phyloP scores from a whole-genome alignment of 1,140 invertebrate genomes.

The Drosophila insularis region DNA sequence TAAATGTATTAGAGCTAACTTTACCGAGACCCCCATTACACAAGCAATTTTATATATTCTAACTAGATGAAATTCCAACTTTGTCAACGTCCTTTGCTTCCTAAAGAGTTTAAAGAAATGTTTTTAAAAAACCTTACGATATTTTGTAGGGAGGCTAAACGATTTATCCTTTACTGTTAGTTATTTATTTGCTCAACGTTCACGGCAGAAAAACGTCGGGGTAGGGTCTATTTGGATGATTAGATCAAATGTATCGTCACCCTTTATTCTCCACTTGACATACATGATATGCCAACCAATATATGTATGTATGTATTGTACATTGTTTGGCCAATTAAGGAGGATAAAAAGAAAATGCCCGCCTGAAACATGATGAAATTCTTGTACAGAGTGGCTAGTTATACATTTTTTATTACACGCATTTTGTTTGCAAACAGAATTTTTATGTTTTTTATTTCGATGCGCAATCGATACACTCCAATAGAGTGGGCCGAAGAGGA shows the following conservation, averaged over 20 bases:
- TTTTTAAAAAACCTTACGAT: no score
- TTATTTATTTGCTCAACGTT: no score
- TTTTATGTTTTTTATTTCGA: constrained; percentile 67
- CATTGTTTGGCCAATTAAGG: constrained; percentile 40
- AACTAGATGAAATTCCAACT: no score
- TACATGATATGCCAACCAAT: neutral
- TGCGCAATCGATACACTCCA: constrained; percentile 60
- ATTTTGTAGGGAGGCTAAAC: no score
- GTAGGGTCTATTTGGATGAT: no score
- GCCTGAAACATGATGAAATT: constrained; percentile 5
- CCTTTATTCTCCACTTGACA: neutral
- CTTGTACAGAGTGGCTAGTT: constrained; percentile 37
- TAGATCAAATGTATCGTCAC: neutral
- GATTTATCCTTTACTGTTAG: no score
- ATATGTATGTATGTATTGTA: neutral
- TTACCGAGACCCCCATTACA: neutral
- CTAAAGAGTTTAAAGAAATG: no score
- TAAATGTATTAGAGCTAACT: neutral
- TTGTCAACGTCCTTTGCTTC: no score
- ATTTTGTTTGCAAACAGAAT: constrained; percentile 58
- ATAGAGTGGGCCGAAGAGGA: neutral
- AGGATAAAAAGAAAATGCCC: constrained; percentile 24
- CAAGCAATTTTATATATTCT: no score
- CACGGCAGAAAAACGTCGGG: no score
- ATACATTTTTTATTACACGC: constrained; percentile 60